These are phyloP conservation scores for Drosophila mayri DNA, from an alignment of 1,140 invertebrate genomes.

Conservation along the genomic window DNA sequence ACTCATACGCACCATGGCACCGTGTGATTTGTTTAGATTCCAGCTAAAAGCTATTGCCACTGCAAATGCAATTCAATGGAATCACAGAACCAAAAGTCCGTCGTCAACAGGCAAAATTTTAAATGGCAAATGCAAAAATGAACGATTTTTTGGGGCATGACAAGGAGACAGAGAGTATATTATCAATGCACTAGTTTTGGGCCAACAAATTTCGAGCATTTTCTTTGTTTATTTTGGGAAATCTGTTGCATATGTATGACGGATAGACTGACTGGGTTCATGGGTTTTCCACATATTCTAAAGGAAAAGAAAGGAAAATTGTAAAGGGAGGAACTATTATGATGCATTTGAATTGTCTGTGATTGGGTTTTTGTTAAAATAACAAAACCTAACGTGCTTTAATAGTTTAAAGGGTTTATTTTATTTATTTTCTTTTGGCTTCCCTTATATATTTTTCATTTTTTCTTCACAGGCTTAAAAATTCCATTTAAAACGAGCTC, in stretches of 20 bases:
- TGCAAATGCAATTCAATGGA: slow-evolving; percentile 29
- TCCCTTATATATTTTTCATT: slow-evolving; percentile 7
- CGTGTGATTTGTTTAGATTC: slow-evolving; percentile 34
- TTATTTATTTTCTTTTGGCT: background rate
- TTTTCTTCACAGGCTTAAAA: slow-evolving; percentile 23
- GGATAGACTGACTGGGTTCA: background rate
- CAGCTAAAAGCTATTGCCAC: slow-evolving; percentile 41
- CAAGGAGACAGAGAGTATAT: background rate
- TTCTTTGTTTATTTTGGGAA: slow-evolving; percentile 12
- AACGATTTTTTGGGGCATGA: slow-evolving; percentile 4
- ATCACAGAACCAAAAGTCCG: slow-evolving; percentile 3
- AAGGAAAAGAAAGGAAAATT: background rate
- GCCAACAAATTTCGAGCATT: slow-evolving; percentile 7
- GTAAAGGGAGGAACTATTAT: background rate
- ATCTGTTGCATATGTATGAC: slow-evolving; percentile 1
- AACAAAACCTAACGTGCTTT: background rate
- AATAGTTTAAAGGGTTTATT: background rate
- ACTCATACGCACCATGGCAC: slow-evolving; percentile 69
- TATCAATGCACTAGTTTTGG: background rate
- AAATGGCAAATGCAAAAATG: slow-evolving; percentile 14
- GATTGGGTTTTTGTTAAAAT: background rate
- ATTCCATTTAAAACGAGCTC: slow-evolving; percentile 30
- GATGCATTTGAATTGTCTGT: background rate
- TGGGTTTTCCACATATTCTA: background rate
- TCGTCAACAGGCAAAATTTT: background rate